Percentiles rank a stretch among this genome's conserved stretches.
Conservation (phyloP, 1,140 invertebrate species). For the Drosophila gunungcola region DNA sequence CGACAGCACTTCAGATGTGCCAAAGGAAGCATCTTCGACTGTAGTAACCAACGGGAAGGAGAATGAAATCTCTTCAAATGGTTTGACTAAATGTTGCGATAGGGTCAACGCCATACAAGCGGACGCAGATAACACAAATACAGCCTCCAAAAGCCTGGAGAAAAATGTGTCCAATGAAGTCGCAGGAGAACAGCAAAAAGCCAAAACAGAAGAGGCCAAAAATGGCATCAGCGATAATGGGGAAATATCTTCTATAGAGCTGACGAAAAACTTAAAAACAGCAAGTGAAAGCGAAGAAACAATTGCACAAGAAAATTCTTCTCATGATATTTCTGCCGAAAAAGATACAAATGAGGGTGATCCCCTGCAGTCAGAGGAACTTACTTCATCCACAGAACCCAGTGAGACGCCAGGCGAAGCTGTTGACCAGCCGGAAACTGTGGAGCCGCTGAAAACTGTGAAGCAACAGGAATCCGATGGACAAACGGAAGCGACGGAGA, state of each 20-base stretch:
- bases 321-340: background rate
- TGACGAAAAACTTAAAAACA: background rate
- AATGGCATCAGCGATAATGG: background rate
- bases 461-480: background rate
- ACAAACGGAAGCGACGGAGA: constrained; percentile 5
- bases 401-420: constrained; percentile 9
- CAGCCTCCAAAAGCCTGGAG: background rate
- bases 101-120: background rate
- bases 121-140: background rate
- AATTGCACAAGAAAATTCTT: background rate
- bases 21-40: background rate
- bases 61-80: background rate
- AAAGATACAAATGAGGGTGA: background rate
- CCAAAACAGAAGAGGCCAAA: background rate
- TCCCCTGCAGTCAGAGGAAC: constrained; percentile 49
- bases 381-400: constrained; percentile 46
- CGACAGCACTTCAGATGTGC: constrained; percentile 24
- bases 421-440: background rate
- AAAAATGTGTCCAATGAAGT: background rate
- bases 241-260: background rate
- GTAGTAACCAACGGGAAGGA: background rate
- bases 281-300: background rate
- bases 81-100: background rate
- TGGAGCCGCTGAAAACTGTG: background rate
- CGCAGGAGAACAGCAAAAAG: background rate